phyloP scores from a whole-genome alignment of 2,888 invertebrate genomes.

The Tetranychus piercei region DNA sequence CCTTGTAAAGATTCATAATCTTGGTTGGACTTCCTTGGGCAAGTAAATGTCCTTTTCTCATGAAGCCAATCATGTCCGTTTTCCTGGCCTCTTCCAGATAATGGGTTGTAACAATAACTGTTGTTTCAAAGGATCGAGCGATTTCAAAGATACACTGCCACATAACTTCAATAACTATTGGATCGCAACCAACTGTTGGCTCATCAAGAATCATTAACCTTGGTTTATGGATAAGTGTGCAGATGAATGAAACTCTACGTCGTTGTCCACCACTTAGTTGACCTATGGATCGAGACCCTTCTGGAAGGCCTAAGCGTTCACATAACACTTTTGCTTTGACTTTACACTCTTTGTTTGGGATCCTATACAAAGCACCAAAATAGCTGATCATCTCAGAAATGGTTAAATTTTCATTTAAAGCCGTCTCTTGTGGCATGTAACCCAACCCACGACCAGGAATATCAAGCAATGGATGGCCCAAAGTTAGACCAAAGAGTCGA shows the following conservation, averaged over 20 bases:
- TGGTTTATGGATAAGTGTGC: background rate
- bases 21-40: background rate
- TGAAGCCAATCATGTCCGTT: background rate
- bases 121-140: background rate
- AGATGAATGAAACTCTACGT: slow-evolving; percentile 5
- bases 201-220: slow-evolving; percentile 9
- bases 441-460: slow-evolving; percentile 3
- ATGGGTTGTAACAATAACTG: slow-evolving; percentile 8
- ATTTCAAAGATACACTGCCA: background rate
- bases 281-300: background rate
- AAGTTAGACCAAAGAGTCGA: background rate
- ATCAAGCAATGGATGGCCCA: background rate
- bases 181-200: slow-evolving; percentile 12
- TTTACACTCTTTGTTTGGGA: background rate
- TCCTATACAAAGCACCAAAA: background rate
- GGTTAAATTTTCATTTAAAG: background rate
- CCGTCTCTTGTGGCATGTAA: slow-evolving; percentile 10
- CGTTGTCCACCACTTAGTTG: slow-evolving; percentile 8
- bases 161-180: background rate
- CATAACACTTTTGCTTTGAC: background rate
- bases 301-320: background rate
- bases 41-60: slow-evolving; percentile 1
- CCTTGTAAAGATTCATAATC: background rate
- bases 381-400: slow-evolving; percentile 6
- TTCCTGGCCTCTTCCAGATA: slow-evolving; percentile 3